Conservation (phyloP, 2,113 vertebrate genomes). For the Gavia stellata region DNA sequence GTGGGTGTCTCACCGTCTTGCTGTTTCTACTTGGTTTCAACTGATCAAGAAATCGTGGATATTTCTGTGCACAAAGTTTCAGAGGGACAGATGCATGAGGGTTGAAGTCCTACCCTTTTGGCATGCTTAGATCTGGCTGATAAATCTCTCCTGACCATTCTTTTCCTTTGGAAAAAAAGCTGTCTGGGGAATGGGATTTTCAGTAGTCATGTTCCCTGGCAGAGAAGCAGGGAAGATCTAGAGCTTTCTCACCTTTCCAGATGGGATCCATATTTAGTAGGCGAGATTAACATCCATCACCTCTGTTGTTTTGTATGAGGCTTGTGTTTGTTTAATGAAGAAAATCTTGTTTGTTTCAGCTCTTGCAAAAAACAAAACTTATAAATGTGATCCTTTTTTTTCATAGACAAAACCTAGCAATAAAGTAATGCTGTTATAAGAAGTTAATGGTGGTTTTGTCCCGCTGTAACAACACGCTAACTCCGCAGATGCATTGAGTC, state of each 20-base stretch:
- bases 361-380: not conserved
- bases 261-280: not conserved
- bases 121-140: slow-evolving; percentile 30
- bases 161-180: slow-evolving; percentile 29
- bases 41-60: slow-evolving; percentile 47
- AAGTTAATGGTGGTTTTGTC: not conserved
- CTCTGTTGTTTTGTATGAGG: slow-evolving; percentile 9
- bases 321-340: not conserved
- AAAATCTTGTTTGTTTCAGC: not conserved
- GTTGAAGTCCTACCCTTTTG: slow-evolving; percentile 20
- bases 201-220: not conserved
- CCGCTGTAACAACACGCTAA: not conserved
- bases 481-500: not conserved
- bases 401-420: not conserved
- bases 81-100: slow-evolving; percentile 32
- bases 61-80: slow-evolving; percentile 59
- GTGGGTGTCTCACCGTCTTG: not conserved
- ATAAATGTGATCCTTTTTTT: not conserved
- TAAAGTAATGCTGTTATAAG: not conserved
- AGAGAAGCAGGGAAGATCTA: not conserved
- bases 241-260: slow-evolving; percentile 41
- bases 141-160: not conserved
- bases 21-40: not conserved
- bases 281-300: not conserved
- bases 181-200: not conserved